Conservation (phyloP, 92 coral and sea anemone species). For the Siderastrea siderea region DNA sequence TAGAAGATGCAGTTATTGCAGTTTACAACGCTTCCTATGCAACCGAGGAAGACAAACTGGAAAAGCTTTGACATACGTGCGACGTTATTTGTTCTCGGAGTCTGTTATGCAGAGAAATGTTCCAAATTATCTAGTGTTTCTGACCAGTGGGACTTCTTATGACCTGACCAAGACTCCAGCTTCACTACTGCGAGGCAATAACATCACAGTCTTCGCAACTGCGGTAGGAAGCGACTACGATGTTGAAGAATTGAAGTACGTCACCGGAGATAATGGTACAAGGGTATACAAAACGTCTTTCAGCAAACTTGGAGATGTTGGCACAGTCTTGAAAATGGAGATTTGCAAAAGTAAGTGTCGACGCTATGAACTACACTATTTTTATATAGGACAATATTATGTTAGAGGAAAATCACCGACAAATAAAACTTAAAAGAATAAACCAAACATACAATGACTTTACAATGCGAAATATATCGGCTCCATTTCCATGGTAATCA, state of each 20-base stretch:
- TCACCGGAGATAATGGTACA: constrained; percentile 2
- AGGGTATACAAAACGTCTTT: background rate
- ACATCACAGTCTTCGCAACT: constrained; percentile 11
- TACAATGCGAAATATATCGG: too few species aligned
- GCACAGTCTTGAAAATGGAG: constrained; percentile 2
- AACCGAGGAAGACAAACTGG: constrained; percentile 22
- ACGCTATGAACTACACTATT: too few species aligned
- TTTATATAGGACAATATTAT: too few species aligned
- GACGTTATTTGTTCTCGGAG: background rate
- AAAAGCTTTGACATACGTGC: constrained; percentile 1
- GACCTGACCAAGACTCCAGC: constrained; percentile 7
- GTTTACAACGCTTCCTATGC: constrained; percentile 7
- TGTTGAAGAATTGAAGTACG: background rate
- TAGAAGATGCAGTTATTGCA: background rate
- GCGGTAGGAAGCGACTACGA: constrained; percentile 3
- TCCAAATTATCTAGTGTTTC: background rate
- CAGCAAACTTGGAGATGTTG: background rate
- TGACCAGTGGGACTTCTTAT: constrained; percentile 11
- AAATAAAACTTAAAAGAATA: too few species aligned
- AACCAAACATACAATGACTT: too few species aligned
- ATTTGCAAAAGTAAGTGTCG: constrained; percentile 11
- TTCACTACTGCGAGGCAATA: background rate
- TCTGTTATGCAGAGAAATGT: background rate
- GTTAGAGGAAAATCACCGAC: too few species aligned
- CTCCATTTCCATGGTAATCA: too few species aligned